Evolutionary conservation across 2,797 vertebrate species (phyloP).

Genomic region (Anguilla obscura): DNA sequence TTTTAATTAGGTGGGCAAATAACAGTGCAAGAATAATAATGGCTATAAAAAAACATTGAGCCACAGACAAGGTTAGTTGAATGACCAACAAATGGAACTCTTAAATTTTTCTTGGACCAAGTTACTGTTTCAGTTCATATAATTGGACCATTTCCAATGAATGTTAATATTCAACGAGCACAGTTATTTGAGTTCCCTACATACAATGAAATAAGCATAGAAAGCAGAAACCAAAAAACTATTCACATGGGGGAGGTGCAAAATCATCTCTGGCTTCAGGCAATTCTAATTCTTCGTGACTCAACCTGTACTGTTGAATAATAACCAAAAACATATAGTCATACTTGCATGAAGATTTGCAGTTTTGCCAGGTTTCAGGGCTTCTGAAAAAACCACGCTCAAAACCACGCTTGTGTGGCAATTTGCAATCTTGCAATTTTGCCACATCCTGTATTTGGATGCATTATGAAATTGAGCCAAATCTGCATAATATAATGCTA

Average conservation of each 20-base stretch:
- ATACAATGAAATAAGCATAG: background rate
- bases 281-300: background rate
- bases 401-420: background rate
- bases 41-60: background rate
- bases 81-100: background rate
- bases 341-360: background rate
- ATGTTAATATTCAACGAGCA: background rate
- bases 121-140: background rate
- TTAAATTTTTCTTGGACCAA: background rate
- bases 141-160: background rate
- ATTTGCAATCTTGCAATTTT: background rate
- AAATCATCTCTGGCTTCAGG: background rate
- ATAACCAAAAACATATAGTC: background rate
- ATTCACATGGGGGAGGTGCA: background rate
- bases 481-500: background rate
- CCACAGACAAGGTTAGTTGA: background rate
- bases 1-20: background rate
- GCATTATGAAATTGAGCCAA: background rate
- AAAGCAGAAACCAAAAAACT: background rate
- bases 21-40: background rate
- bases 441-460: background rate
- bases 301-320: background rate
- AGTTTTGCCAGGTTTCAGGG: background rate
- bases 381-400: background rate
- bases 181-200: background rate